These are phyloP conservation scores for Chionodraco myersi DNA, from an alignment of 2,113 vertebrate genomes.

Conservation along the genomic window DNA sequence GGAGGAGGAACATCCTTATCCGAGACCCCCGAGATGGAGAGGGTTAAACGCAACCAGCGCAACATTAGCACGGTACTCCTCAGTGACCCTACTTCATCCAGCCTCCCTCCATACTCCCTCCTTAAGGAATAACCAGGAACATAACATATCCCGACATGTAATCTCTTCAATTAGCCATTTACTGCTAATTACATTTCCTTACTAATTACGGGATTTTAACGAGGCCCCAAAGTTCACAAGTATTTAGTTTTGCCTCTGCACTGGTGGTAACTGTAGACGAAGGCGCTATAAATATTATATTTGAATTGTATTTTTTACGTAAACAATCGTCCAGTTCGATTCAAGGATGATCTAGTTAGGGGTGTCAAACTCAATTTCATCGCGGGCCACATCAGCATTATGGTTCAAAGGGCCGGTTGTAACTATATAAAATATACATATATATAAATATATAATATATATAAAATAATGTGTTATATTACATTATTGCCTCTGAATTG, in stretches of 20 bases:
- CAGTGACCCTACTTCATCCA: conserved; percentile 61
- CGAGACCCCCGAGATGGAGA: conserved; percentile 96
- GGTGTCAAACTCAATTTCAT: no score
- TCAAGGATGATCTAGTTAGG: no score
- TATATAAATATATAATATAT: no score
- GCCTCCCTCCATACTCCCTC: conserved; percentile 28
- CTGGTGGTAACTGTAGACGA: no score
- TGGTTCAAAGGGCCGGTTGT: no score
- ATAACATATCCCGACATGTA: conserved; percentile 31
- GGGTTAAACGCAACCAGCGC: conserved; percentile 94
- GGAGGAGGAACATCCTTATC: conserved; percentile 92
- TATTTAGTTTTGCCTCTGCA: not conserved
- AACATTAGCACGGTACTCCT: conserved; percentile 94
- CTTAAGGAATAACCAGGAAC: not conserved
- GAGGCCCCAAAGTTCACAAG: not conserved
- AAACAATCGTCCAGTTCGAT: no score
- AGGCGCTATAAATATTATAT: no score
- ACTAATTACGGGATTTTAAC: conserved; percentile 13
- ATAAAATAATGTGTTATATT: no score
- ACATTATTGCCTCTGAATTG: no score
- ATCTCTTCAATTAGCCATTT: conserved; percentile 14
- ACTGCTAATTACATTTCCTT: not conserved
- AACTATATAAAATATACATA: no score
- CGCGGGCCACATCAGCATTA: no score
- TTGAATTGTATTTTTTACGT: no score